These are phyloP conservation scores for Spisula solida DNA, from an alignment of 2,888 invertebrate species.

Conservation along the genomic window DNA sequence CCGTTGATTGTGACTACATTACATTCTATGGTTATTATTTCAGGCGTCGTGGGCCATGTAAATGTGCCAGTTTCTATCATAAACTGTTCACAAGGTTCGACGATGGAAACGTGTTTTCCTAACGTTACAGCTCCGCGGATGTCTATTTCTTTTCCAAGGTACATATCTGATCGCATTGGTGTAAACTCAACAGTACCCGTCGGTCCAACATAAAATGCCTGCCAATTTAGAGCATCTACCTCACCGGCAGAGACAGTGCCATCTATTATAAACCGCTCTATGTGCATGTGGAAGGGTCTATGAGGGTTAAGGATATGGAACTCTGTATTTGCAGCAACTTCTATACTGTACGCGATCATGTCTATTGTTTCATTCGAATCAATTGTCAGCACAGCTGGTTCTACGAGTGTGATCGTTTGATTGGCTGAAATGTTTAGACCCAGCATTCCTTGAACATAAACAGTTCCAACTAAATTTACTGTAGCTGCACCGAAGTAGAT, in stretches of 20 bases:
- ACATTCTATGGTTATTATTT: constrained; percentile 73
- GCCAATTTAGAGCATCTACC: background rate
- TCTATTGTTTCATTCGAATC: constrained; percentile 28
- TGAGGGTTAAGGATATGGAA: constrained; percentile 41
- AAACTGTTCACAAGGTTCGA: constrained; percentile 68
- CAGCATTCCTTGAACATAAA: constrained; percentile 38
- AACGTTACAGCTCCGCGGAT: constrained; percentile 72
- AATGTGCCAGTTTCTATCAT: constrained; percentile 65
- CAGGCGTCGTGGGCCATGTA: constrained; percentile 63
- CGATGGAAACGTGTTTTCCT: constrained; percentile 67
- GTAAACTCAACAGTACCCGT: constrained; percentile 66
- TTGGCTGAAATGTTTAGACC: constrained; percentile 20
- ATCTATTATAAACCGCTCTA: constrained; percentile 54
- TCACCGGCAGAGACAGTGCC: constrained; percentile 62
- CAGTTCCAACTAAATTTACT: constrained; percentile 24
- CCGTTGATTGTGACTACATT: constrained; percentile 73
- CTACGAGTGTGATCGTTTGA: constrained; percentile 39
- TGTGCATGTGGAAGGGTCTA: constrained; percentile 57
- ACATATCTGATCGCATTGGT: constrained; percentile 64
- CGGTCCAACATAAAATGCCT: constrained; percentile 64
- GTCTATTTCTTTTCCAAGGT: constrained; percentile 69
- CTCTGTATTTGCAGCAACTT: constrained; percentile 37
- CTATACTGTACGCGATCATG: constrained; percentile 11
- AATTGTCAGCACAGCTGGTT: constrained; percentile 43
- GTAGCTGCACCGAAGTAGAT: constrained; percentile 29